Evolutionary conservation across 2,113 vertebrate genomes (phyloP), one percentile per base, ranked within the genome.

Genomic region (Anguilla japonica): DNA sequence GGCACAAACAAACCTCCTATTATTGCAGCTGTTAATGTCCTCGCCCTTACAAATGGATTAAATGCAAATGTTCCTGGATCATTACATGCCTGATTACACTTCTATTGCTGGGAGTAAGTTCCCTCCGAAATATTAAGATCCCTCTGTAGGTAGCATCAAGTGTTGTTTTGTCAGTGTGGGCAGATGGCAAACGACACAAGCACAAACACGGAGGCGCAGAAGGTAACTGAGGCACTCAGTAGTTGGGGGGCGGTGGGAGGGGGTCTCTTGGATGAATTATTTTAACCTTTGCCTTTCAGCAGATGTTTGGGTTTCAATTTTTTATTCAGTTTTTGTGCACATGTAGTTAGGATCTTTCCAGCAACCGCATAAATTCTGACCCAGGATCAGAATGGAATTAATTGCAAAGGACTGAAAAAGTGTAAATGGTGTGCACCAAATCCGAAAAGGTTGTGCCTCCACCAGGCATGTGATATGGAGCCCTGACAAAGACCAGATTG

Each of bases 41-140:
- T 41, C 46, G 81, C 78, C n/a, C 78, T 81, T 60, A 60, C 85
- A 86, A 86, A 81, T 81, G 78, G 56, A 80, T 60, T 50, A 81
- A 40, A 86, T 86, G 79, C 46, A 41, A 81, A 78, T 85, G 78
- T 85, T 80, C 67, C 46, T 79, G 29, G 26, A 85, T 80, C 75
- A 85, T 85, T 80, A 85, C 75, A 86, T 81, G 78, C 78, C 85
- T 81, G 78, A 60, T 86, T 86, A 81, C 79, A 81, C 85, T 81
- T 81, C 79, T 46, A 86, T 60, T 86, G 79, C 46, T 60, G 15
- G 63, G 84, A 78, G 41, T 41, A 84, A 41, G 85, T 86, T 15
- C 29, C 50, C 50, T 57, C 7, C 15, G 81, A 81, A 53, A 53
- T 80, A 85, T 53, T 56, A 85, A 85, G 40, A 79, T 67, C n/a